A percentile compares a stretch with the other conserved stretches of the same genome.
These are phyloP conservation scores for Schizotus pectinicornis DNA, from an alignment of 2,888 invertebrate species.

Conservation along the genomic window DNA sequence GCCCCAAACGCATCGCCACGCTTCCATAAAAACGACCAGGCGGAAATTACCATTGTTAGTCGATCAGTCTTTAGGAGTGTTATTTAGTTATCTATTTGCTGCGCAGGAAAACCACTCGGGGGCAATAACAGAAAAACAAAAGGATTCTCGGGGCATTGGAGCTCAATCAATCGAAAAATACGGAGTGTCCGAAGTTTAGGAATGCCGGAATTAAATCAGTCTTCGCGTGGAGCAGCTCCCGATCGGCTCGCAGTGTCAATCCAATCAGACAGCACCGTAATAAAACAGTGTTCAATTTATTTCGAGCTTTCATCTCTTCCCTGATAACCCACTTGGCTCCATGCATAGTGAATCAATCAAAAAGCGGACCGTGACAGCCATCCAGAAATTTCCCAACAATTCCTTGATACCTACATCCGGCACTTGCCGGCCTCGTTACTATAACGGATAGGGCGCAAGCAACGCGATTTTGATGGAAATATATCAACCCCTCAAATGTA, in stretches of 20 bases:
- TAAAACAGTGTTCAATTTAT: slow-evolving; percentile 12
- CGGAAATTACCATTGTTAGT: too few species aligned
- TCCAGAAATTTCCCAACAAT: too few species aligned
- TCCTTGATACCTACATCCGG: too few species aligned
- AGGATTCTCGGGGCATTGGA: slow-evolving; percentile 24
- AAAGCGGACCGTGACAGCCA: too few species aligned
- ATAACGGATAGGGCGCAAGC: too few species aligned
- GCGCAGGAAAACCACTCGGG: slow-evolving; percentile 16
- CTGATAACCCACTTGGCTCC: too few species aligned
- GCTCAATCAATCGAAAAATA: slow-evolving; percentile 30
- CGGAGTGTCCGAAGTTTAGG: slow-evolving; percentile 30
- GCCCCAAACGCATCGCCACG: neutral
- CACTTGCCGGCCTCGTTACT: too few species aligned
- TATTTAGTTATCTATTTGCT: neutral
- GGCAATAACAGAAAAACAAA: slow-evolving; percentile 27
- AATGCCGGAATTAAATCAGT: slow-evolving; percentile 30
- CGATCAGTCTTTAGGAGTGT: too few species aligned
- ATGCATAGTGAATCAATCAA: too few species aligned
- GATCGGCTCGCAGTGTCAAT: slow-evolving; percentile 19
- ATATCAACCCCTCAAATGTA: too few species aligned
- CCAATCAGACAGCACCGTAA: slow-evolving; percentile 18
- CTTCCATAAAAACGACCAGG: too few species aligned
- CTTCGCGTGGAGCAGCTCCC: slow-evolving; percentile 10
- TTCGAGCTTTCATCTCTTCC: slow-evolving; percentile 3
- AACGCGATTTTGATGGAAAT: too few species aligned